These are phyloP conservation scores for Schizopygopsis malacanthus DNA, from an alignment of 2,797 vertebrate genomes.

Conservation along the genomic window DNA sequence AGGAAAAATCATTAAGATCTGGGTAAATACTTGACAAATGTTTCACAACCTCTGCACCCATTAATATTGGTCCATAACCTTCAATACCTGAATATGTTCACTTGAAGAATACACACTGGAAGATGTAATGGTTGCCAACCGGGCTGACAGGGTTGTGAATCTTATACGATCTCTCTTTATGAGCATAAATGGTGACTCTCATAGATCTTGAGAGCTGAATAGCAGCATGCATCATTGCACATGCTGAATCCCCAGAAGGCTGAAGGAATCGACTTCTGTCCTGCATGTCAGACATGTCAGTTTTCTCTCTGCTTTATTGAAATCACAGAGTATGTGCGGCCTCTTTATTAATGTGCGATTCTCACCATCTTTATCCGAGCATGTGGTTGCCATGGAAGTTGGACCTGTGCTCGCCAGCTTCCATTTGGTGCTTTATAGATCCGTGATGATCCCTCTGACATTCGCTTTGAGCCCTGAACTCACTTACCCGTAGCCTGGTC, in stretches of 20 bases:
- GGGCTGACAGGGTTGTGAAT: slow-evolving; percentile 10
- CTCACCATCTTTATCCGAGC: slow-evolving; percentile 68
- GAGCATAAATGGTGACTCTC: slow-evolving; percentile 37
- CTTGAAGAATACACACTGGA: slow-evolving; percentile 26
- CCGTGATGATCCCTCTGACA: slow-evolving; percentile 47
- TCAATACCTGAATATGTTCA: slow-evolving; percentile 16
- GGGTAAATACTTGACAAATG: not conserved
- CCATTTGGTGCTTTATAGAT: slow-evolving; percentile 49
- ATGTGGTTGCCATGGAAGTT: slow-evolving; percentile 70
- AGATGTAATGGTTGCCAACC: slow-evolving; percentile 8
- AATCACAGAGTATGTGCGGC: slow-evolving; percentile 69
- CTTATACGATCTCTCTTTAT: slow-evolving; percentile 32
- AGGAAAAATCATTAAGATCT: not conserved
- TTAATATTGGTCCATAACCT: not conserved
- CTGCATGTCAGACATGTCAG: slow-evolving; percentile 64
- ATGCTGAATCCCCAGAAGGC: slow-evolving; percentile 17
- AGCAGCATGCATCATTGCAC: slow-evolving; percentile 29
- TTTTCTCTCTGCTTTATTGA: slow-evolving; percentile 61
- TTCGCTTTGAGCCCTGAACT: slow-evolving; percentile 41
- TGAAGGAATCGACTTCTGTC: slow-evolving; percentile 40
- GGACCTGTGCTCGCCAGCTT: slow-evolving; percentile 53
- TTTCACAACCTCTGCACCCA: not conserved
- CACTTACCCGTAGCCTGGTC: slow-evolving; percentile 9
- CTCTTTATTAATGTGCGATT: slow-evolving; percentile 75
- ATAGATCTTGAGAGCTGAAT: slow-evolving; percentile 35